Percentiles rank a stretch among this genome's conserved stretches.
These are phyloP conservation scores for Battus philenor DNA, from an alignment of 1,140 invertebrate species.

Conservation along the genomic window DNA sequence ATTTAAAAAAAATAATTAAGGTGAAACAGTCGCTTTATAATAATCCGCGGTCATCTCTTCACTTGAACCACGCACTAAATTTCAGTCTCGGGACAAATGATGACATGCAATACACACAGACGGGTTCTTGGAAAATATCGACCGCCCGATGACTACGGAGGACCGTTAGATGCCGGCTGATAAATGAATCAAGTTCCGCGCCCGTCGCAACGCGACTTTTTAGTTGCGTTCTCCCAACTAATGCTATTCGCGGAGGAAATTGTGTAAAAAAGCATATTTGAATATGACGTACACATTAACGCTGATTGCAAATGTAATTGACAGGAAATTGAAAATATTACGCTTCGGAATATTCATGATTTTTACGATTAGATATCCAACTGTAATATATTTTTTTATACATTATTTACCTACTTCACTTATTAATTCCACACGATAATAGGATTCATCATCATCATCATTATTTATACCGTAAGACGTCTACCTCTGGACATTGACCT, in stretches of 20 bases:
- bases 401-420: no score
- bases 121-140: conserved; percentile 21
- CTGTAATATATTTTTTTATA: no score
- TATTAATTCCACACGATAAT: no score
- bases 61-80: conserved; percentile 25
- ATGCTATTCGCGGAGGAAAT: neutral
- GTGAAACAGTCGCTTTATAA: no score
- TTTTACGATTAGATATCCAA: no score
- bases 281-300: neutral
- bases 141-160: conserved; percentile 4
- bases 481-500: no score
- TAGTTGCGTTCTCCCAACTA: conserved; percentile 7
- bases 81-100: conserved; percentile 47
- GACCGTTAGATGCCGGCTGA: conserved; percentile 6
- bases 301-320: neutral
- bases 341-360: no score
- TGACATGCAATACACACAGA: conserved; percentile 34
- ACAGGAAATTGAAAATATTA: conserved; percentile 11
- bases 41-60: no score
- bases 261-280: neutral
- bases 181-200: conserved; percentile 9
- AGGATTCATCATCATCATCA: no score
- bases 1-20: no score
- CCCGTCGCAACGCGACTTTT: conserved; percentile 4
- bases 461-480: no score